Percentiles rank a stretch among this genome's conserved stretches.
These are phyloP conservation scores for Drosophila azteca DNA, from an alignment of 1,140 invertebrate species.

Conservation along the genomic window DNA sequence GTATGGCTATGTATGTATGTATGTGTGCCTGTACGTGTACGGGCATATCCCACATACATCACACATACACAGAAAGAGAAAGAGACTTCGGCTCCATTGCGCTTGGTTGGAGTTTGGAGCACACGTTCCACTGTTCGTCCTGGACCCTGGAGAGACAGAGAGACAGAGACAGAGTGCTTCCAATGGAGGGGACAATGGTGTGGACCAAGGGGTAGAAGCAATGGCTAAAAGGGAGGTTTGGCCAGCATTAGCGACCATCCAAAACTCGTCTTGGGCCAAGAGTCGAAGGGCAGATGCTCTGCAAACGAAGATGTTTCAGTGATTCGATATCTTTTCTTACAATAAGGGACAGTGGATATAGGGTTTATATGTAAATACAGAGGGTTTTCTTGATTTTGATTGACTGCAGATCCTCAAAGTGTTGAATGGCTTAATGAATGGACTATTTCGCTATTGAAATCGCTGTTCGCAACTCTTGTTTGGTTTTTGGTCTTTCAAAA, in stretches of 20 bases:
- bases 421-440: too few relatives aligned
- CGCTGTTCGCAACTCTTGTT: too few relatives aligned
- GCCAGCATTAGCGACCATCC: slow-evolving; percentile 34
- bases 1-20: slow-evolving; percentile 21
- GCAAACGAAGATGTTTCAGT: too few relatives aligned
- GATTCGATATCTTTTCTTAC: too few relatives aligned
- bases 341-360: too few relatives aligned
- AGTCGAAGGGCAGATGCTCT: slow-evolving; percentile 20
- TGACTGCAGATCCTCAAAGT: too few relatives aligned
- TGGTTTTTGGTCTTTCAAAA: too few relatives aligned
- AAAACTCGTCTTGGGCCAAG: neutral
- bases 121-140: slow-evolving; percentile 29
- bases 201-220: neutral
- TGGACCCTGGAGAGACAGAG: slow-evolving; percentile 40
- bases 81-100: slow-evolving; percentile 30
- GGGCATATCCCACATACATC: slow-evolving; percentile 15
- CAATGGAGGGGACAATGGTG: slow-evolving; percentile 7
- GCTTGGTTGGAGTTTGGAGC: slow-evolving; percentile 28
- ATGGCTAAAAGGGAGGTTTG: slow-evolving; percentile 14
- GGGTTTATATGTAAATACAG: too few relatives aligned
- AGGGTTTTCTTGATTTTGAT: too few relatives aligned
- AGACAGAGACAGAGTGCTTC: slow-evolving; percentile 12
- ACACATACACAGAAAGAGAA: slow-evolving; percentile 7
- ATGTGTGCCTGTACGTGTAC: slow-evolving; percentile 16
- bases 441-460: too few relatives aligned